Evolutionary conservation across 2,113 vertebrate species (phyloP).

Genomic region (Podocnemis expansa): DNA sequence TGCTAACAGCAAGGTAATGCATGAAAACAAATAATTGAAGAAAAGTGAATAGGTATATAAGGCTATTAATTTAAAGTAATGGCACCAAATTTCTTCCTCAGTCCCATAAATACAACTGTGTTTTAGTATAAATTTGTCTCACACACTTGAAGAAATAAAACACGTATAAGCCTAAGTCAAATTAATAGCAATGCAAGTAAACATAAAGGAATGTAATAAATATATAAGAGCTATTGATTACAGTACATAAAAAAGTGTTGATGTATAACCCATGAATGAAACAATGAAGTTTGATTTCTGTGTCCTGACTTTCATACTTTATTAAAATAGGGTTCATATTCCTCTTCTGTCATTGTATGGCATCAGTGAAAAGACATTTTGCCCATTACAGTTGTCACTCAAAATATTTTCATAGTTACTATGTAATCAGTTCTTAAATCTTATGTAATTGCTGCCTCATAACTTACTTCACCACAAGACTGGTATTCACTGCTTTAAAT

Average conservation of each 20-base stretch:
- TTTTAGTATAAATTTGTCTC: background rate
- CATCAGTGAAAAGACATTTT: background rate
- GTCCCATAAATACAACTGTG: background rate
- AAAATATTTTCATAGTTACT: background rate
- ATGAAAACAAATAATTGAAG: accelerated
- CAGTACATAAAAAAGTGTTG: background rate
- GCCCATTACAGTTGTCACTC: background rate
- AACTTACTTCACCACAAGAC: background rate
- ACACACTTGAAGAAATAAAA: background rate
- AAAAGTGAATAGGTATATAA: background rate
- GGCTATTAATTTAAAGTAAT: background rate
- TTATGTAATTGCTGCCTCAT: background rate
- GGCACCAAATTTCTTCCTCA: background rate
- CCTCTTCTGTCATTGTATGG: background rate
- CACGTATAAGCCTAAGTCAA: background rate
- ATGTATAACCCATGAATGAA: background rate
- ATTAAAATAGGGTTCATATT: background rate
- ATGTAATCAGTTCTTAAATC: background rate
- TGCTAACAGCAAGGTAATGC: background rate
- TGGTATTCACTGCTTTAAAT: background rate
- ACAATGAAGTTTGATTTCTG: background rate
- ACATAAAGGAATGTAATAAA: background rate
- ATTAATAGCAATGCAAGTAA: background rate
- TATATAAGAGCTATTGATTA: background rate
- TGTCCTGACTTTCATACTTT: background rate